These are phyloP conservation scores for Spongilla lacustris DNA, from an alignment of 37 sponge, comb jelly and placozoan genomes.

Conservation along the genomic window DNA sequence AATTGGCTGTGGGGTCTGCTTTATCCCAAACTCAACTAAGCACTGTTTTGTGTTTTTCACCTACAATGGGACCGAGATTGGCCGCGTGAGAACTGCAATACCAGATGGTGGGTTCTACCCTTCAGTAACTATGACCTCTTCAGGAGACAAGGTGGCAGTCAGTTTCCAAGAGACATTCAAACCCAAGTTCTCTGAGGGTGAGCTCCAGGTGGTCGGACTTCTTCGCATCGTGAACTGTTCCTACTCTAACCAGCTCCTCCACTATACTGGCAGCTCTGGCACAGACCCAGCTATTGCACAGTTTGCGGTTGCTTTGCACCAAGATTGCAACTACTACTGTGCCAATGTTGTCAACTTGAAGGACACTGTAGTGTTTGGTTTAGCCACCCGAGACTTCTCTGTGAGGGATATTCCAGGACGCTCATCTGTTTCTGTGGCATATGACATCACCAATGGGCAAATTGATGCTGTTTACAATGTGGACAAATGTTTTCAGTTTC, in stretches of 20 bases:
- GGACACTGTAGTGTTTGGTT: conserved; percentile 64
- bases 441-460: conserved; percentile 44
- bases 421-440: conserved; percentile 60
- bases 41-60: conserved; percentile 69
- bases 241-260: conserved; percentile 63
- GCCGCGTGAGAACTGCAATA: conserved; percentile 21
- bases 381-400: conserved; percentile 60
- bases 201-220: conserved; percentile 37
- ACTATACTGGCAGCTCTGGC: conserved; percentile 38
- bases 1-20: conserved; percentile 62
- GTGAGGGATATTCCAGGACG: conserved; percentile 40
- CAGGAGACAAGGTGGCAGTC: conserved; percentile 39
- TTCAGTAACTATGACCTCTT: conserved; percentile 16
- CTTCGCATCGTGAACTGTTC: conserved; percentile 64
- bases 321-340: conserved; percentile 43
- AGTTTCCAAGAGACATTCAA: conserved; percentile 47
- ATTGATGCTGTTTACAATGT: conserved; percentile 42
- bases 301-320: conserved; percentile 41
- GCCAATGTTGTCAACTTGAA: conserved; percentile 42
- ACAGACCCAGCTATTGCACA: conserved; percentile 52
- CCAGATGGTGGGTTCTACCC: conserved; percentile 51
- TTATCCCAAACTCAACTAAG: conserved; percentile 17
- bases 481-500: conserved; percentile 4
- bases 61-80: conserved; percentile 64
- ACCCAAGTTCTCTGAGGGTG: conserved; percentile 1